Conservation (phyloP, 2,888 invertebrate species). For the Morpho helenor region DNA sequence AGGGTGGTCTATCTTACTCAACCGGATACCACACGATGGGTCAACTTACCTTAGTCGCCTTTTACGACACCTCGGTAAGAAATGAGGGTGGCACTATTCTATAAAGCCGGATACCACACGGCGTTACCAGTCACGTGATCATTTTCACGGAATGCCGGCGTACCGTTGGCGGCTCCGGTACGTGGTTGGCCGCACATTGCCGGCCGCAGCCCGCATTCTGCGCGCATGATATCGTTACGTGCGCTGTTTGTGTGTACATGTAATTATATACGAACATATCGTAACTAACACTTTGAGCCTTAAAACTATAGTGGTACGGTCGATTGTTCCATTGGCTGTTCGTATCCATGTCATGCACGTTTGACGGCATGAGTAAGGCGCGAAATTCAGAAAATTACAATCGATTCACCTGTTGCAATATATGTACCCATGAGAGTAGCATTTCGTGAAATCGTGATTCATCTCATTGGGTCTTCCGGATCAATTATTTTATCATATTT, state of each 20-base stretch:
- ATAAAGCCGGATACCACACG: too few species aligned
- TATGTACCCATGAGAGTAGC: slow-evolving; percentile 14
- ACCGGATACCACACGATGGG: too few species aligned
- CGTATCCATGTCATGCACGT: background rate
- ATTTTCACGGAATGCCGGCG: slow-evolving; percentile 27
- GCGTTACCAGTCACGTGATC: slow-evolving; percentile 5
- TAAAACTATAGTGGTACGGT: background rate
- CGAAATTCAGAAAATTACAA: slow-evolving; percentile 32
- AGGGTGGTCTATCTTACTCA: too few species aligned
- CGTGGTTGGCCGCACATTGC: slow-evolving; percentile 42
- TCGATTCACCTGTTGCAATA: slow-evolving; percentile 32
- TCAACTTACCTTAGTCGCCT: too few species aligned
- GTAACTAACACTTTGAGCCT: slow-evolving; percentile 2
- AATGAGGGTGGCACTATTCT: too few species aligned
- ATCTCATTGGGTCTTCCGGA: slow-evolving; percentile 12
- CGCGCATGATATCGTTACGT: slow-evolving; percentile 34
- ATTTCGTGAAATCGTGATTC: slow-evolving; percentile 16
- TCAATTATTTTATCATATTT: slow-evolving; percentile 8
- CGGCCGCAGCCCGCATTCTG: slow-evolving; percentile 37
- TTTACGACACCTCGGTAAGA: too few species aligned
- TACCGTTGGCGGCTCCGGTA: slow-evolving; percentile 28
- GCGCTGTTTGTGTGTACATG: slow-evolving; percentile 1
- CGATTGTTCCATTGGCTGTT: background rate
- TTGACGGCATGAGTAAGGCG: slow-evolving; percentile 22
- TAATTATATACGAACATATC: slow-evolving; percentile 10